Conservation (phyloP, 92 coral and sea anemone genomes). For the Epizoanthus scotinus region DNA sequence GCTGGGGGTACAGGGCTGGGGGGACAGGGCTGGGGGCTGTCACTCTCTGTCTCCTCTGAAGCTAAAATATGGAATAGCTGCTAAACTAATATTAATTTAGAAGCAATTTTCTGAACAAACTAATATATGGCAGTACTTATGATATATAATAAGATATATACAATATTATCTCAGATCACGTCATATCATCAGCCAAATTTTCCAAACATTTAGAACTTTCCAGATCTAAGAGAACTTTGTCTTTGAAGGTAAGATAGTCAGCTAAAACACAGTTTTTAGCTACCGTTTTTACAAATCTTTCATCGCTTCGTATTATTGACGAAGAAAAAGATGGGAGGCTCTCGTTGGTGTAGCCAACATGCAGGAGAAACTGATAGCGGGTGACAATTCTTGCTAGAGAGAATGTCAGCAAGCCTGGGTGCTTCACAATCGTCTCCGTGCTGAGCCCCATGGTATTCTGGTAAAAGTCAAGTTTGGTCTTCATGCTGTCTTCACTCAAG, state of each 20-base stretch:
- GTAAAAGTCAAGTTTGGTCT: slow-evolving; percentile 25
- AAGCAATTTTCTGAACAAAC: no score
- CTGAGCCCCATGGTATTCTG: slow-evolving; percentile 29
- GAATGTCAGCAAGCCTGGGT: slow-evolving; percentile 32
- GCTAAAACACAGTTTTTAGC: background rate
- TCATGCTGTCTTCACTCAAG: slow-evolving; percentile 18
- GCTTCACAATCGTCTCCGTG: slow-evolving; percentile 9
- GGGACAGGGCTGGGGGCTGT: no score
- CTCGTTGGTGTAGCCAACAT: slow-evolving; percentile 18
- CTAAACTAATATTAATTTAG: no score
- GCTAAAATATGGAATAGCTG: no score
- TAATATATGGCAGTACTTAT: no score
- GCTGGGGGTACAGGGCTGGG: no score
- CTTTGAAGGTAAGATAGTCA: slow-evolving; percentile 7
- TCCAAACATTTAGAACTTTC: background rate
- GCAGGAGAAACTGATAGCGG: slow-evolving; percentile 20
- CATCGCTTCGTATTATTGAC: slow-evolving; percentile 29
- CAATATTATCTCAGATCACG: no score
- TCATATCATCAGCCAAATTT: background rate
- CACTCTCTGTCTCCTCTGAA: no score
- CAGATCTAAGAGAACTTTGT: background rate
- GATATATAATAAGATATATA: no score
- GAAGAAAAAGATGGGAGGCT: slow-evolving; percentile 15
- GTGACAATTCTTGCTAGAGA: slow-evolving; percentile 29
- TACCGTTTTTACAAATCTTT: slow-evolving; percentile 24